A percentile compares a stretch with the other conserved stretches of the same genome.
Conservation (phyloP, 2,797 vertebrate genomes). For the Scolopax rusticola region DNA sequence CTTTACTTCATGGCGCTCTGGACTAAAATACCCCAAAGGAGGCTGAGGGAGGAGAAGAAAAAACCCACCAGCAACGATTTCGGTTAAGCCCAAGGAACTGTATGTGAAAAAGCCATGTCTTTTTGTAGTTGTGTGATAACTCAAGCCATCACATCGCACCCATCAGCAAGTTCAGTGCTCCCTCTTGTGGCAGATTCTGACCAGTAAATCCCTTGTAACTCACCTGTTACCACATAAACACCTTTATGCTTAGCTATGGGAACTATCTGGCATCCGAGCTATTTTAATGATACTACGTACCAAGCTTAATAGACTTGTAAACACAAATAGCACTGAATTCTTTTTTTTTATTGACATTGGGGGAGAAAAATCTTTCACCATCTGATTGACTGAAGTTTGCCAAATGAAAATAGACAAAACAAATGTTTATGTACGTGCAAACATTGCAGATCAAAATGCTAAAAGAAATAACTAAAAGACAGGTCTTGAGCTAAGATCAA, state of each 20-base stretch:
- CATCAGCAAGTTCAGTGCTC: constrained; percentile 53
- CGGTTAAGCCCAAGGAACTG: not conserved
- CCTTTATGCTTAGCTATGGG: not conserved
- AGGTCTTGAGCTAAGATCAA: constrained; percentile 83
- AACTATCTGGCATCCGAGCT: not conserved
- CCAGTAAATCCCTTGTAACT: not conserved
- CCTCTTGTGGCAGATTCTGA: constrained; percentile 72
- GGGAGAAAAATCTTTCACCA: constrained; percentile 90
- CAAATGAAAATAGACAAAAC: constrained; percentile 87
- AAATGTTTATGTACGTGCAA: constrained; percentile 91
- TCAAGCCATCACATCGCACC: not conserved
- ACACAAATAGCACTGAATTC: constrained; percentile 76
- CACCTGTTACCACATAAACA: not conserved
- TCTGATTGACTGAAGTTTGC: constrained; percentile 88
- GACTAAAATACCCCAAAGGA: not conserved
- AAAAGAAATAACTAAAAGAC: constrained; percentile 91
- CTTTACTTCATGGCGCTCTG: not conserved
- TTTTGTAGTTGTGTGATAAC: not conserved
- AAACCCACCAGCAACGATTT: not conserved
- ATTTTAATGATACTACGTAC: not conserved
- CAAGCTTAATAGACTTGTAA: constrained; percentile 42
- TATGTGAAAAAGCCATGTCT: accelerated
- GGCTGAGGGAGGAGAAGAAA: not conserved
- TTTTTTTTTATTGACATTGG: constrained; percentile 92
- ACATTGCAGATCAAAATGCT: constrained; percentile 81